These are phyloP conservation scores for Phenganax marumi DNA, from an alignment of 92 coral and sea anemone genomes.

Conservation along the genomic window DNA sequence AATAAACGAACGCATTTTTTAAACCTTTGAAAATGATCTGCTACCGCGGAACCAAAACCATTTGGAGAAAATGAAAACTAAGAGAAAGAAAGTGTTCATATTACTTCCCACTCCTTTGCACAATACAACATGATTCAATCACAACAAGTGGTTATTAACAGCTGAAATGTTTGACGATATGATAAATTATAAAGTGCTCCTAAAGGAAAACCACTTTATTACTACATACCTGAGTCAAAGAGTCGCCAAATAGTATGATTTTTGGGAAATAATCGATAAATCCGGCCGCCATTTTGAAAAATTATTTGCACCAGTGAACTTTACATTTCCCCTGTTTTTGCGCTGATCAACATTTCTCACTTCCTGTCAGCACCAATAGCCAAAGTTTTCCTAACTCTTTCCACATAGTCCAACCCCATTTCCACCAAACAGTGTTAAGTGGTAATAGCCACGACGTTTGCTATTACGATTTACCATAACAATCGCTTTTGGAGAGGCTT, in stretches of 20 bases:
- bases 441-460: too few relatives aligned
- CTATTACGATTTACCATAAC: too few relatives aligned
- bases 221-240: constrained; percentile 65
- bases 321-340: too few relatives aligned
- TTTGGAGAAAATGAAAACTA: constrained; percentile 71
- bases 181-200: background rate
- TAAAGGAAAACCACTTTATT: background rate
- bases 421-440: too few relatives aligned
- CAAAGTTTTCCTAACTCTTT: too few relatives aligned
- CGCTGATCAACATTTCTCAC: too few relatives aligned
- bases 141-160: background rate
- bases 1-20: background rate
- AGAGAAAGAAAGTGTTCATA: background rate
- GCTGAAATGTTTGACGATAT: background rate
- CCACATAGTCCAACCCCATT: too few relatives aligned
- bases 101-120: background rate
- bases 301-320: too few relatives aligned
- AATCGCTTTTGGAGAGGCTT: too few relatives aligned
- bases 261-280: constrained; percentile 55
- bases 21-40: constrained; percentile 74
- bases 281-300: constrained; percentile 58
- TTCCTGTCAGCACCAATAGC: too few relatives aligned
- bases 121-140: background rate
- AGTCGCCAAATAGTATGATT: constrained; percentile 74
- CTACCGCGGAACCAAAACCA: constrained; percentile 78